Evolutionary conservation across 2,113 vertebrate genomes (phyloP).

Genomic region (Centropus unirufus): DNA sequence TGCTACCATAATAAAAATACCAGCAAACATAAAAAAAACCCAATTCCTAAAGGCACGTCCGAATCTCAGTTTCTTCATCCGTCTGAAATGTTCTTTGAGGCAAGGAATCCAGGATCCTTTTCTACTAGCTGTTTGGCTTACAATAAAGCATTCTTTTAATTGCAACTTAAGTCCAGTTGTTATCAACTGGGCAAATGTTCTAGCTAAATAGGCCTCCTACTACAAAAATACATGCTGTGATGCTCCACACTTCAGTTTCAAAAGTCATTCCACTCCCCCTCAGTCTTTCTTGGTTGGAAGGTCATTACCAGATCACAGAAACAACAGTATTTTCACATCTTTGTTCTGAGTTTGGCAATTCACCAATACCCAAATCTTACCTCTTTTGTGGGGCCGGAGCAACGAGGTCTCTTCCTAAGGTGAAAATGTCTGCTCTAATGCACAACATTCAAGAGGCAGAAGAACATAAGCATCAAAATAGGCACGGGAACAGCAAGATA

Average conservation of each 20-base stretch:
- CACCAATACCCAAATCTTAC: neutral
- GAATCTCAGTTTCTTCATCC: neutral
- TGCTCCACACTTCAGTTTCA: neutral
- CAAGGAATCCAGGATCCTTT: neutral
- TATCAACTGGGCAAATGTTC: neutral
- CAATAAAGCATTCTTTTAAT: neutral
- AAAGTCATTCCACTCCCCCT: neutral
- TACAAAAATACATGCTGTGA: neutral
- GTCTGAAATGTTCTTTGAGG: neutral
- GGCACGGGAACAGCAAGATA: neutral
- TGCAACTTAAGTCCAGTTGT: rapidly evolving
- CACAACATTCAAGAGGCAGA: neutral
- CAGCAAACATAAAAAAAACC: neutral
- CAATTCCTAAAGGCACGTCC: neutral
- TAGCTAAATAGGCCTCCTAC: neutral
- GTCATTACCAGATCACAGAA: neutral
- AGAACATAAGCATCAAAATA: neutral
- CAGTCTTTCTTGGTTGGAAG: neutral
- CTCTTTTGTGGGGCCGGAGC: neutral
- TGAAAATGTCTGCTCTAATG: neutral
- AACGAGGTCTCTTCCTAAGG: neutral
- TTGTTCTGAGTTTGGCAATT: neutral
- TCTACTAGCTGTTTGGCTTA: neutral
- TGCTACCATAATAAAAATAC: neutral
- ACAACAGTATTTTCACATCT: neutral